Conservation (phyloP, 2,113 vertebrate genomes). For the Coptodon rendalli region DNA sequence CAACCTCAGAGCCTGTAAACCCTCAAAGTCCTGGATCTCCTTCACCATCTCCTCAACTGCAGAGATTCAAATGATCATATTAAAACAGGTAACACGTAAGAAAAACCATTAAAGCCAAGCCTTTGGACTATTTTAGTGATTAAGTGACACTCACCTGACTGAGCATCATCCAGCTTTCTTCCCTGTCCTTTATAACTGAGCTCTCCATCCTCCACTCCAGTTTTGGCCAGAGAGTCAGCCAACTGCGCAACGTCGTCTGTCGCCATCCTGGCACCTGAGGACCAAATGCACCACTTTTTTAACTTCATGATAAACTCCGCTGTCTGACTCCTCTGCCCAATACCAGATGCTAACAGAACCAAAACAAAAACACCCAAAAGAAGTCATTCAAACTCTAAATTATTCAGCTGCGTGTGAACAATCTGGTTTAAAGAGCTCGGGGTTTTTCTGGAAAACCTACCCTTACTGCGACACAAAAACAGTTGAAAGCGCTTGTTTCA, state of each 20-base stretch:
- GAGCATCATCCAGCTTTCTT: slow-evolving; percentile 87
- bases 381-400: not conserved
- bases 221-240: slow-evolving; percentile 85
- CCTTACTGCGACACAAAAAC: not conserved
- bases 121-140: not conserved
- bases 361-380: not conserved
- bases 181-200: slow-evolving; percentile 93
- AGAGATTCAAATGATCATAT: not conserved
- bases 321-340: not conserved
- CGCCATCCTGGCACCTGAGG: slow-evolving; percentile 77
- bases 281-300: not conserved
- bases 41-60: slow-evolving; percentile 84
- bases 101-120: not conserved
- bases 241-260: slow-evolving; percentile 87
- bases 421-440: not conserved
- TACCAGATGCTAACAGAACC: not conserved
- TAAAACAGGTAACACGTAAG: not conserved
- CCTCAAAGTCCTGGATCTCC: slow-evolving; percentile 84
- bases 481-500: not conserved
- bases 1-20: slow-evolving; percentile 83
- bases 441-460: not conserved
- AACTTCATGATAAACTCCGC: not conserved
- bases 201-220: slow-evolving; percentile 85
- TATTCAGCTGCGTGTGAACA: not conserved
- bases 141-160: slow-evolving; percentile 80